Base-by-base conservation (phyloP, 2,888 invertebrate species). In the Archips crataeganus region DNA sequence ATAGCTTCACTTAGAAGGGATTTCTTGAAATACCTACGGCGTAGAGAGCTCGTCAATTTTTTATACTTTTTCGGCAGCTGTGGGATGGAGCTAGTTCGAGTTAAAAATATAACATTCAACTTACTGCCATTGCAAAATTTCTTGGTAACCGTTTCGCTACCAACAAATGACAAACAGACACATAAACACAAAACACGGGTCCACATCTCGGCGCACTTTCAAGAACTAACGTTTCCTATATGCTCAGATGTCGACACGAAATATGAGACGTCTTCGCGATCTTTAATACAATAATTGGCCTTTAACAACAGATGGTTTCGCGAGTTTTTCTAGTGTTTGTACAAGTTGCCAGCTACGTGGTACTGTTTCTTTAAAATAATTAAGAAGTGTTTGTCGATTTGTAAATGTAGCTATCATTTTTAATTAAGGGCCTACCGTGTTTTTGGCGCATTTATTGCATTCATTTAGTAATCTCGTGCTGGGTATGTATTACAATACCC, bases 61-160 rank as follows among this genome's bases (percentile, higher is more conserved):
- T 39, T 39, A 6, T 5, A 6, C 6, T 6, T 5, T 1, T 39
- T 39, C 6, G 6, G 39, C 39, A 39, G 6, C 6, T 5, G 6
- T 6, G 6, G 39, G 5, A 4, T 39, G 1, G 5, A 39, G 39
- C 4, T 39, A 39, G 6, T 6, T 39, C 1, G 4, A 39, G 1
- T 39, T 42, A 42, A 13, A 8, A 32, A 8, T n/a, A 36, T 42
- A n/a, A 11, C 6, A 13, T 51, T 23, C 34, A 32, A 49, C 63
- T 69, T 75, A 91, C 91, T 90, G 74, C 86, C 84, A 72, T 79
- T 85, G 73, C 92, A 91, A 11, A 82, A 78, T 75, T 91, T 91
- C 69, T 85, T 90, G 2, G 81, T 84, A 0, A 92, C 82, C 74
- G 80, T 85, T 54, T 88, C 86, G 0, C 84, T 77, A 0, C 76